These are phyloP conservation scores for Anthrax anthrax DNA, from an alignment of 2,888 invertebrate genomes.

Conservation along the genomic window DNA sequence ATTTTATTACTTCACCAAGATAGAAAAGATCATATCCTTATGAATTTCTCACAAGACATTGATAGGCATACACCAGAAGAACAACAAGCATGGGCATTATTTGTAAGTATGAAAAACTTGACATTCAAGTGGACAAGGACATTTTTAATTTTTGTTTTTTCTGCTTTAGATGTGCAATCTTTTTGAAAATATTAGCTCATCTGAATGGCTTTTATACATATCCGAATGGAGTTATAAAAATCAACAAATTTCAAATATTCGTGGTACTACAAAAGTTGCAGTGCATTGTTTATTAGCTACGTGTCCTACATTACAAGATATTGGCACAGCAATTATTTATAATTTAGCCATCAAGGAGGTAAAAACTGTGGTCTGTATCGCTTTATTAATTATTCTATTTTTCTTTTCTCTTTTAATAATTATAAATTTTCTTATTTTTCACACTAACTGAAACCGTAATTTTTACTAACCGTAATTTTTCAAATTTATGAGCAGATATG, in stretches of 20 bases:
- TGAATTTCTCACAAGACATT: slow-evolving; percentile 72
- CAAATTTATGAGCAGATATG: too few species aligned
- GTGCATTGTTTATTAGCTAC: slow-evolving; percentile 71
- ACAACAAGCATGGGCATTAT: slow-evolving; percentile 63
- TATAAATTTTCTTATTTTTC: too few species aligned
- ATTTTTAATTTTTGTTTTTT: background rate
- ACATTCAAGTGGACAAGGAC: too few species aligned
- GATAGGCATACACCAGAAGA: slow-evolving; percentile 60
- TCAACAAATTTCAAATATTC: slow-evolving; percentile 69
- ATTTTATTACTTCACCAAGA: slow-evolving; percentile 82
- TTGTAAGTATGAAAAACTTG: slow-evolving; percentile 42
- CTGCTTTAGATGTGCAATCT: slow-evolving; percentile 64
- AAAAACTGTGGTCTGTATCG: slow-evolving; percentile 84
- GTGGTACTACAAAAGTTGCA: slow-evolving; percentile 80
- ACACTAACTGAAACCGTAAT: too few species aligned
- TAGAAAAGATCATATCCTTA: slow-evolving; percentile 71
- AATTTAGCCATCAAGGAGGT: slow-evolving; percentile 92
- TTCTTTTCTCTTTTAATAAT: background rate
- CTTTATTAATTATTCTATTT: slow-evolving; percentile 1
- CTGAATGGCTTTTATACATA: slow-evolving; percentile 88
- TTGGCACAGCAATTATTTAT: slow-evolving; percentile 75
- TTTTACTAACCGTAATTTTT: too few species aligned
- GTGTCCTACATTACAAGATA: slow-evolving; percentile 54
- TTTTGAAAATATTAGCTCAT: slow-evolving; percentile 75
- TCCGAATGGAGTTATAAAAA: slow-evolving; percentile 76